Evolutionary conservation across 1,140 invertebrate species (phyloP), one percentile per base, ranked within the genome.

Genomic region (Lithobius niger): DNA sequence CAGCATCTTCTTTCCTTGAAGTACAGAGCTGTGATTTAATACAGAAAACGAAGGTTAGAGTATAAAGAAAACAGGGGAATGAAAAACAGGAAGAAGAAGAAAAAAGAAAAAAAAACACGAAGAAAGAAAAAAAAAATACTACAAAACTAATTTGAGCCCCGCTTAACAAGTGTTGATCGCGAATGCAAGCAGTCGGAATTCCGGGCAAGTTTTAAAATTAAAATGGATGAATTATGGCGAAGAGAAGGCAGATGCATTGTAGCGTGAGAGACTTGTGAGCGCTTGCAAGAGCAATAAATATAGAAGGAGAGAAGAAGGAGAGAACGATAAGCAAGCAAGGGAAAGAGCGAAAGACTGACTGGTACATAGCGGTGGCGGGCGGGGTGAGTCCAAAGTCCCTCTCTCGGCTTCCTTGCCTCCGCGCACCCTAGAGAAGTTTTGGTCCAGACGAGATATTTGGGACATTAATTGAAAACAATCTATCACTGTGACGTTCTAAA

Each of bases 151-250:
- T n/a, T n/a, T n/a, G n/a, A n/a, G n/a, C n/a, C n/a, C n/a, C n/a
- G n/a, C n/a, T n/a, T n/a, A n/a, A n/a, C n/a, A n/a, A n/a, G n/a
- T n/a, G n/a, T n/a, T n/a, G n/a, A n/a, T n/a, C n/a, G n/a, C n/a
- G n/a, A n/a, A n/a, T n/a, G n/a, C n/a, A n/a, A n/a, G n/a, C n/a
- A n/a, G n/a, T n/a, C n/a, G n/a, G n/a, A n/a, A n/a, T n/a, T n/a
- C n/a, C n/a, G n/a, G n/a, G n/a, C n/a, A n/a, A 25, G 48, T 26
- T 50, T 50, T 50, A 27, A 50, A 50, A 50, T 50, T 50, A 50
- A 50, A 50, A 50, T 50, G 24, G 24, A 50, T 50, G 48, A 50
- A 27, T 50, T 50, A 50, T 50, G 48, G 25, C 13, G 19, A 21
- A 26, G 13, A 26, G 22, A 45, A 45, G 43, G 19, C 6, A 10